Evolutionary conservation across 2,797 vertebrate genomes (phyloP).

Genomic region (Pagetopsis macropterus): DNA sequence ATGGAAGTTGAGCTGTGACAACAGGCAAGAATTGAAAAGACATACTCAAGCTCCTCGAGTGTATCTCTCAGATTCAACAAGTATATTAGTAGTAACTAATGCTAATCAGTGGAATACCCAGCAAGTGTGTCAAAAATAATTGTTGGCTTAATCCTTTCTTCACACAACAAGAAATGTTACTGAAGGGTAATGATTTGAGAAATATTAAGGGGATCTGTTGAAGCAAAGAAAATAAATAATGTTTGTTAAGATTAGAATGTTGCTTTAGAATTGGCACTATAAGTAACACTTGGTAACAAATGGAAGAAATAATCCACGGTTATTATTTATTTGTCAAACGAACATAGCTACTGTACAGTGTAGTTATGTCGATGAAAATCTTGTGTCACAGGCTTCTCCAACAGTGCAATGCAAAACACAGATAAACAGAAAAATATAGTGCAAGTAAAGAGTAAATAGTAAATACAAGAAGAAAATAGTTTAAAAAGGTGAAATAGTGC

Average conservation of each 20-base stretch:
- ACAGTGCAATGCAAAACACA: no score
- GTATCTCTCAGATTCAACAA: conserved; percentile 19
- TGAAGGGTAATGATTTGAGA: background rate
- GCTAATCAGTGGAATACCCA: conserved; percentile 1
- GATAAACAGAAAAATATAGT: no score
- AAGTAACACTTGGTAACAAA: background rate
- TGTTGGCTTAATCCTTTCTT: no score
- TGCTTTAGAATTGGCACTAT: background rate
- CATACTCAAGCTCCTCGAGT: background rate
- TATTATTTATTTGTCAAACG: background rate
- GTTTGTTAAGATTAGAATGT: background rate
- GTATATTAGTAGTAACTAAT: background rate
- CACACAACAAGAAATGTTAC: background rate
- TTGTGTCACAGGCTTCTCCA: no score
- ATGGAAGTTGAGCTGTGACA: conserved; percentile 42
- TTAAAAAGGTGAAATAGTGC: no score
- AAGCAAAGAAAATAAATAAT: background rate
- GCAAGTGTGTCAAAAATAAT: conserved; percentile 4
- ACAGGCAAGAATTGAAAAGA: conserved; percentile 34
- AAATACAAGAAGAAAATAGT: no score
- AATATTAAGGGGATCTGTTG: background rate
- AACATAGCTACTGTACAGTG: no score
- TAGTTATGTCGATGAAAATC: no score
- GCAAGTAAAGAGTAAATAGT: no score
- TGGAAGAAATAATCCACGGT: background rate